Conservation (phyloP, 2,888 invertebrate species). For the Norana najaformis region DNA sequence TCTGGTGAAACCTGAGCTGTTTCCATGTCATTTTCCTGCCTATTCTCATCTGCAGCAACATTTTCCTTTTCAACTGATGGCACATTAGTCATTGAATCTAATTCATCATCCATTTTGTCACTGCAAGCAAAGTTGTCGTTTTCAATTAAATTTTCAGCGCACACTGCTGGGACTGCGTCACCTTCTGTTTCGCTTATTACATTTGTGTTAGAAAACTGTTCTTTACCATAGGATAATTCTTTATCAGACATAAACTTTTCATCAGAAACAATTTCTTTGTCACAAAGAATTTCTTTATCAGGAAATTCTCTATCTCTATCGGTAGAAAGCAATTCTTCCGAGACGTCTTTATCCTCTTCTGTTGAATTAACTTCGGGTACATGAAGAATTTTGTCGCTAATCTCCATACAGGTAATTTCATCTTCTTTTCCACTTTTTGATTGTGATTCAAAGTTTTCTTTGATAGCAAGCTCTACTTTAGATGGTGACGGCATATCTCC, state of each 20-base stretch:
- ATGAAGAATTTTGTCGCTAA: neutral
- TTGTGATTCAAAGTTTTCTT: neutral
- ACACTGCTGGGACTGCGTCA: neutral
- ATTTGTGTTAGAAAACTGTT: neutral
- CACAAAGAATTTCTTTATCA: neutral
- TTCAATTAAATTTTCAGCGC: neutral
- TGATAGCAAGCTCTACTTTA: neutral
- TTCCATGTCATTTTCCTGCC: neutral
- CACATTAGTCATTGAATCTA: neutral
- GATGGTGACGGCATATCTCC: neutral
- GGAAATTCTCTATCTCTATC: neutral
- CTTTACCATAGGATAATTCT: neutral
- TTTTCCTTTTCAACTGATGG: neutral
- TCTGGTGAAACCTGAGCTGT: neutral
- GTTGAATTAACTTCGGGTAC: too few relatives aligned
- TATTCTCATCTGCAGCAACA: neutral
- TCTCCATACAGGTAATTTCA: neutral
- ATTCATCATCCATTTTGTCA: neutral
- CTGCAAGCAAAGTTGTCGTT: neutral
- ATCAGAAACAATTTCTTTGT: slow-evolving; percentile 13
- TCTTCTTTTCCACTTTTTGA: neutral
- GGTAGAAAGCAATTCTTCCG: neutral
- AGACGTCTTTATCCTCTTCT: neutral
- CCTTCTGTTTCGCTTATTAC: neutral
- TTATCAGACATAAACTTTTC: neutral